phyloP scores from a whole-genome alignment of 2,888 invertebrate genomes.

The Stenolophus ochropezus region DNA sequence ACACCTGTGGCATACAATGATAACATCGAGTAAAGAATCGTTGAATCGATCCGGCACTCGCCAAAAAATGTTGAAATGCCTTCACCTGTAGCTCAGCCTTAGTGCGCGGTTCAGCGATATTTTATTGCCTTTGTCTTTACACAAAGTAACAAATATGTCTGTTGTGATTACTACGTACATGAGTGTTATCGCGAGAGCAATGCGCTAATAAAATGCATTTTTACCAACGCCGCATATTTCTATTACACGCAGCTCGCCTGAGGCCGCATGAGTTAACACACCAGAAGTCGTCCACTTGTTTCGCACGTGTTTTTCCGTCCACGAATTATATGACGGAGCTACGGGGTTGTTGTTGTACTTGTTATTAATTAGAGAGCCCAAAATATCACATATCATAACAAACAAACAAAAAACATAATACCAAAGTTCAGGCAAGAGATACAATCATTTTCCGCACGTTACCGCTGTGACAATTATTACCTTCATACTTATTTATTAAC shows the following conservation, averaged over 20 bases:
- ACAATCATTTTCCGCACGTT: not conserved
- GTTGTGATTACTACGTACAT: slow-evolving; percentile 3
- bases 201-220: slow-evolving; percentile 37
- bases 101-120: not conserved
- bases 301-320: not conserved
- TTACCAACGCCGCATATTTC: slow-evolving; percentile 20
- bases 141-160: slow-evolving; percentile 31
- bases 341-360: not conserved
- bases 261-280: not conserved
- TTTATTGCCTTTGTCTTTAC: slow-evolving; percentile 38
- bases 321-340: not conserved
- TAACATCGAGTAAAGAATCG: too few species aligned
- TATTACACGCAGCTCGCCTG: not conserved
- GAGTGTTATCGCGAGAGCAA: slow-evolving; percentile 19
- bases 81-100: slow-evolving; percentile 27
- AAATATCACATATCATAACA: not conserved
- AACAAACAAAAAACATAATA: not conserved
- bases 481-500: too few species aligned
- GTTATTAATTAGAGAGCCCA: not conserved
- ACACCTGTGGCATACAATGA: slow-evolving; percentile 14
- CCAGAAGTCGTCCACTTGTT: not conserved
- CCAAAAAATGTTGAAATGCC: slow-evolving; percentile 35
- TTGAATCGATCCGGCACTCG: slow-evolving; percentile 24
- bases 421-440: not conserved
- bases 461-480: too few species aligned